Percentiles rank a stretch among this genome's conserved stretches.
phyloP scores from a whole-genome alignment of 2,113 vertebrate species.

The Cricetomys ansorgei region DNA sequence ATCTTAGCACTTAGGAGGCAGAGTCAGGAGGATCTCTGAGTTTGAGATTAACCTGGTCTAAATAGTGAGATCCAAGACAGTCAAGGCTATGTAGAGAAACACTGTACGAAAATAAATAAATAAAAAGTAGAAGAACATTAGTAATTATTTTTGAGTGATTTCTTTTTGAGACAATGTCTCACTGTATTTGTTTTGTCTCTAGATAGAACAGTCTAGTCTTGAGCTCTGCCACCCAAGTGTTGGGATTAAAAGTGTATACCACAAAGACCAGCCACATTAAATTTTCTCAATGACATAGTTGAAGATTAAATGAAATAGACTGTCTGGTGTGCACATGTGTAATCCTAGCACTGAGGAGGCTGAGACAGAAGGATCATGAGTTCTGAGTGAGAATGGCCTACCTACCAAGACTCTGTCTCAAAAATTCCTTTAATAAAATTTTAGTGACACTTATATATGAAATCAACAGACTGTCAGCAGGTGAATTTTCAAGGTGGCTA shows the following conservation, averaged over 20 bases:
- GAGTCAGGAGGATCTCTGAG: neutral
- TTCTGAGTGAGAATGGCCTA: neutral
- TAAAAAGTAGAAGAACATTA: neutral
- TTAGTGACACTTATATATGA: neutral
- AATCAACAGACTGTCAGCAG: neutral
- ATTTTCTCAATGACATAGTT: neutral
- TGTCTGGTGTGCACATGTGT: neutral
- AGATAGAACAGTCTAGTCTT: neutral
- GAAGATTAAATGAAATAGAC: neutral
- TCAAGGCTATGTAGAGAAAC: neutral
- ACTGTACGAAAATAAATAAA: neutral
- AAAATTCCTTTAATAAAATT: neutral
- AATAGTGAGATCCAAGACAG: neutral
- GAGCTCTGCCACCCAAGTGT: neutral
- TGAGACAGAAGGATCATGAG: neutral
- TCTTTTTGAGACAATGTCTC: neutral
- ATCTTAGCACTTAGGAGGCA: no score
- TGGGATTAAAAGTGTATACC: neutral
- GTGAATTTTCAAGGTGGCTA: neutral
- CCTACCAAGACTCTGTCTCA: neutral
- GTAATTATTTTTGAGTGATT: neutral
- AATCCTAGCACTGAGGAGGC: neutral
- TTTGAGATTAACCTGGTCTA: neutral
- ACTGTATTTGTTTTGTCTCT: neutral
- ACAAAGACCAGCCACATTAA: neutral